Percentiles rank a stretch among this genome's conserved stretches.
phyloP scores from a whole-genome alignment of 2,113 vertebrate genomes.

The Cephalopterus ornatus region DNA sequence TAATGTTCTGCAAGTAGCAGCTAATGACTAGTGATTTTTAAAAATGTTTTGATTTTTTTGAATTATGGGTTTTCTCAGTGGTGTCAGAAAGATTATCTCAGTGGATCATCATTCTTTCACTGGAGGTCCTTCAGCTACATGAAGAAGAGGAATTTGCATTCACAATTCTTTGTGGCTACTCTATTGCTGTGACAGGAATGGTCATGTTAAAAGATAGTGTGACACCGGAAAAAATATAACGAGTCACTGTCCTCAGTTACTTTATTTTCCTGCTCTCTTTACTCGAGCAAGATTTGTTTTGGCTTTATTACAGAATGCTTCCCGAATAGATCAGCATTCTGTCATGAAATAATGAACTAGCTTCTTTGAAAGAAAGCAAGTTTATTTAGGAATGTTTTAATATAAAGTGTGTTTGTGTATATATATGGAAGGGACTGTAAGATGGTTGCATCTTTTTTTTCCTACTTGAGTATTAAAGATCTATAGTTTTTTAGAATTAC shows the following conservation, averaged over 20 bases:
- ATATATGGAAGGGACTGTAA: neutral
- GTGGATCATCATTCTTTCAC: neutral
- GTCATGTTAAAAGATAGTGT: fast-evolving
- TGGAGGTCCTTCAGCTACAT: fast-evolving
- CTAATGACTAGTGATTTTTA: neutral
- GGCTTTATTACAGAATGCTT: neutral
- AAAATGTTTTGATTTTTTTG: neutral
- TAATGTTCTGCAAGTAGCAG: neutral
- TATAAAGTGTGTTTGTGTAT: fast-evolving
- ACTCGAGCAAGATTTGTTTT: neutral
- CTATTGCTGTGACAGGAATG: neutral
- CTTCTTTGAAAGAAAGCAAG: neutral
- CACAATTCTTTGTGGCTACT: neutral
- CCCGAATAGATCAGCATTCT: neutral
- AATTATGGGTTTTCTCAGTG: neutral
- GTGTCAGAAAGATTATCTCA: neutral
- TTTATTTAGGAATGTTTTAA: neutral
- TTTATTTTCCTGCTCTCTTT: neutral
- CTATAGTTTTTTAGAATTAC: neutral
- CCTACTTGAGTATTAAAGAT: neutral
- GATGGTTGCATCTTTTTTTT: fast-evolving
- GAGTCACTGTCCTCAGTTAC: neutral
- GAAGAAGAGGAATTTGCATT: neutral
- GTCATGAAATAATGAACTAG: neutral
- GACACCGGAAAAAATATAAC: neutral